Base-by-base conservation (phyloP, 2,797 vertebrate species). In the Microcaecilia unicolor region DNA sequence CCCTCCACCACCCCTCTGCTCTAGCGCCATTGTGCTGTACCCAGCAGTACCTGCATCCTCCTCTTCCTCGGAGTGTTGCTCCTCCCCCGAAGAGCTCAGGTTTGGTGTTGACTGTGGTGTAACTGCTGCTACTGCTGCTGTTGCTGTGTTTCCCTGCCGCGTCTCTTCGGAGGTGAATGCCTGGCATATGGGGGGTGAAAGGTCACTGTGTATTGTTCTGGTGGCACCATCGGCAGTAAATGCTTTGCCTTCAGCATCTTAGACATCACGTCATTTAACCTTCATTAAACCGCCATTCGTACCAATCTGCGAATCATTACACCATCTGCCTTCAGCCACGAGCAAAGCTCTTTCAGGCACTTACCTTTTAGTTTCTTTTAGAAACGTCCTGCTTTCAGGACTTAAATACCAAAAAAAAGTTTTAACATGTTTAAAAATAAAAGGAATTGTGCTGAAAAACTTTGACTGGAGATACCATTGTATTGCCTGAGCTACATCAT, bases 41-140 rank as follows among this genome's bases (percentile, higher is more conserved):
- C n/a, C n/a, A 16, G 12, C 10, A 13, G 19, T 83, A 85, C 81
- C 81, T 85, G 73, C 19, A n/a, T 78, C 64, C 3, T 78, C 76
- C 37, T 48, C 32, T 15, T 58, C 25, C 13, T 77, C 71, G 2
- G 43, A 32, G 22, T 55, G 41, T 48, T 57, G 63, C 10, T 70
- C 67, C 49, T 77, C 61, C 1, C 46, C 61, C 22, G 45, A 40
- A 17, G 54, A 51, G 20, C 61, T 52, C 28, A 18, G 45, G 3
- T 67, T 65, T 0, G 33, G 28, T 10, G 55, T 52, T n/a, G n/a
- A n/a, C n/a, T n/a, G n/a, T n/a, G n/a, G n/a, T n/a, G n/a, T n/a
- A n/a, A 31, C 22, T 5, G 61, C 12, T 17, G 17, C 10, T 25
- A 55, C 4, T n/a, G n/a, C n/a, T 28, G 27, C 31, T 9, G 52